A percentile compares a stretch with the other conserved stretches of the same genome.
phyloP scores from a whole-genome alignment of 2,888 invertebrate species.

The Herminia tarsipennalis region DNA sequence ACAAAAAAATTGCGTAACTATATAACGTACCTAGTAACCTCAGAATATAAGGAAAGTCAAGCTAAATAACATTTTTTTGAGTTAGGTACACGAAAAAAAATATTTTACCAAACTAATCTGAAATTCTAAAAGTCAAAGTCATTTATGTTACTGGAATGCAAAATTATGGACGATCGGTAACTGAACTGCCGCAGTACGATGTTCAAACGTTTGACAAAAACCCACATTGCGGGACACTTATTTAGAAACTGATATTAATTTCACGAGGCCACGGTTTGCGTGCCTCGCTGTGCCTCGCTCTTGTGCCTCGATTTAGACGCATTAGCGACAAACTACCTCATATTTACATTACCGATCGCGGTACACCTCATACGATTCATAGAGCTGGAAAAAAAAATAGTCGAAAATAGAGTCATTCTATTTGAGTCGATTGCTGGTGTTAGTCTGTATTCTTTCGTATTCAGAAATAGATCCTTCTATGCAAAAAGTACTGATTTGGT shows the following conservation, averaged over 20 bases:
- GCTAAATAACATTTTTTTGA: neutral
- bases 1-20: too few species aligned
- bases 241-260: constrained; percentile 81
- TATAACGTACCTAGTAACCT: too few species aligned
- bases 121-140: constrained; percentile 23
- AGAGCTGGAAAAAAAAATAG: neutral
- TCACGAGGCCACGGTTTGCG: constrained; percentile 70
- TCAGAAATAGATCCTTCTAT: too few species aligned
- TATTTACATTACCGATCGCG: constrained; percentile 19
- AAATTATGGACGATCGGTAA: constrained; percentile 33
- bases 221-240: constrained; percentile 70
- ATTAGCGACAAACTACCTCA: constrained; percentile 37
- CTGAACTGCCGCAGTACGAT: constrained; percentile 30
- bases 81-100: constrained; percentile 8
- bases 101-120: constrained; percentile 23
- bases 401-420: neutral
- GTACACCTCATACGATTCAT: neutral
- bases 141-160: constrained; percentile 25
- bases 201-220: constrained; percentile 56
- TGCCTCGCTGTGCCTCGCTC: constrained; percentile 65
- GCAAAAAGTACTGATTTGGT: too few species aligned
- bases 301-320: constrained; percentile 43
- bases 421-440: too few species aligned
- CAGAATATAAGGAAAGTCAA: too few species aligned
- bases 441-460: too few species aligned